Evolutionary conservation across 2,113 vertebrate species (phyloP).

Genomic region (Macroglossus sobrinus): DNA sequence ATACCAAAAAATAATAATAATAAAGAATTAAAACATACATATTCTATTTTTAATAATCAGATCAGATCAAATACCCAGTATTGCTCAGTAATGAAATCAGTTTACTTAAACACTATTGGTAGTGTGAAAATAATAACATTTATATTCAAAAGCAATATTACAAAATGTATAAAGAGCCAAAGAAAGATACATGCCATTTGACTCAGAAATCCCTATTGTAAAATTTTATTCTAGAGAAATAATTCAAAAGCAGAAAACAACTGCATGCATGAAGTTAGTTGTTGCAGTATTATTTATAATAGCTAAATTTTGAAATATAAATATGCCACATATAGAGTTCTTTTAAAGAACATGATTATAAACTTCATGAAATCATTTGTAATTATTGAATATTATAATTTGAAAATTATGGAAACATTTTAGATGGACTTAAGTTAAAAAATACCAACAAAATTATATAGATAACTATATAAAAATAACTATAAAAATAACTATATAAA

Average conservation of each 20-base stretch:
- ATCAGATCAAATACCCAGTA: background rate
- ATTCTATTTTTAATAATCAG: slow-evolving; percentile 32
- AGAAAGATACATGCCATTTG: background rate
- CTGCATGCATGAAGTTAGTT: background rate
- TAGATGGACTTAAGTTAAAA: background rate
- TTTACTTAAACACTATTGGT: background rate
- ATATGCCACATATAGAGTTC: background rate
- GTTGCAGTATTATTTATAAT: background rate
- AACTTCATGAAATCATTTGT: background rate
- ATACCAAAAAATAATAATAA: background rate
- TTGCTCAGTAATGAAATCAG: background rate
- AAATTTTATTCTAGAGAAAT: background rate
- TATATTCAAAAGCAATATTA: background rate
- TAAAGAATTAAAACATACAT: background rate
- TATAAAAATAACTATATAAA: background rate
- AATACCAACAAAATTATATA: background rate
- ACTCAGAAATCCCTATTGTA: background rate
- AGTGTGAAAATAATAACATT: background rate
- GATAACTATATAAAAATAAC: background rate
- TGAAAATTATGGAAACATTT: slow-evolving; percentile 34
- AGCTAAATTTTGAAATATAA: background rate
- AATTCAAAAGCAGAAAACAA: slow-evolving; percentile 24
- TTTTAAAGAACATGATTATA: slow-evolving; percentile 25
- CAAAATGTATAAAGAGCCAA: background rate
- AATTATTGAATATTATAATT: background rate